A percentile compares a stretch with the other conserved stretches of the same genome.
Evolutionary conservation across 2,797 vertebrate species (phyloP).

Genomic region (Chelmon rostratus): DNA sequence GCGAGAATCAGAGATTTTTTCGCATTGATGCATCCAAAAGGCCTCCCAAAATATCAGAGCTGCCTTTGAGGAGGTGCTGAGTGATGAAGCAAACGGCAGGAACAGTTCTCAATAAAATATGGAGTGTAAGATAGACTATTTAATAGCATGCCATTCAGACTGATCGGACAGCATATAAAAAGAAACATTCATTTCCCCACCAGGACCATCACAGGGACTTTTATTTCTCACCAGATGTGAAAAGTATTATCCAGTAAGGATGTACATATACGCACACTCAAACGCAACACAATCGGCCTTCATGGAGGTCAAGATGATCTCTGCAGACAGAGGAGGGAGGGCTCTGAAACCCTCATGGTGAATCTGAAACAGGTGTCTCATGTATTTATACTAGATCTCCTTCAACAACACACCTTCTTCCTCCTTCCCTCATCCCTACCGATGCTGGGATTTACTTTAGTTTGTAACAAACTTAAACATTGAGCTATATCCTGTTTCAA

Average conservation of each 20-base stretch:
- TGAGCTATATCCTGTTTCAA: constrained; percentile 56
- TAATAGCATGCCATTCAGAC: constrained; percentile 57
- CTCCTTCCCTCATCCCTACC: not conserved
- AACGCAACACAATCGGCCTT: constrained; percentile 6
- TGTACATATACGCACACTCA: constrained; percentile 1
- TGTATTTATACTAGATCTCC: constrained; percentile 61
- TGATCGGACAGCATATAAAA: constrained; percentile 52
- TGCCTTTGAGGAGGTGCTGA: constrained; percentile 35
- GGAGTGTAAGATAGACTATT: constrained; percentile 36
- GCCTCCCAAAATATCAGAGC: constrained; percentile 25
- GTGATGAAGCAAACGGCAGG: constrained; percentile 34
- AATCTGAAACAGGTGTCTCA: constrained; percentile 67
- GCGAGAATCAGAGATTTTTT: constrained; percentile 13
- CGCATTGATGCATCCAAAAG: constrained; percentile 13
- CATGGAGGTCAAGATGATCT: constrained; percentile 61
- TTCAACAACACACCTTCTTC: constrained; percentile 16
- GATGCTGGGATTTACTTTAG: constrained; percentile 35
- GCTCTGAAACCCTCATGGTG: constrained; percentile 27
- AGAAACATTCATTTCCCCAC: constrained; percentile 51
- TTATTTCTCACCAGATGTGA: constrained; percentile 71
- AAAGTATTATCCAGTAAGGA: constrained; percentile 36
- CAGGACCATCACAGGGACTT: constrained; percentile 55
- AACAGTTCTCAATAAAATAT: constrained; percentile 52
- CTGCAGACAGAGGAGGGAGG: constrained; percentile 33
- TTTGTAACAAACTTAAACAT: constrained; percentile 56